A percentile compares a stretch with the other conserved stretches of the same genome.
phyloP scores from a whole-genome alignment of 2,797 vertebrate species.

The Enteromius mattozi region DNA sequence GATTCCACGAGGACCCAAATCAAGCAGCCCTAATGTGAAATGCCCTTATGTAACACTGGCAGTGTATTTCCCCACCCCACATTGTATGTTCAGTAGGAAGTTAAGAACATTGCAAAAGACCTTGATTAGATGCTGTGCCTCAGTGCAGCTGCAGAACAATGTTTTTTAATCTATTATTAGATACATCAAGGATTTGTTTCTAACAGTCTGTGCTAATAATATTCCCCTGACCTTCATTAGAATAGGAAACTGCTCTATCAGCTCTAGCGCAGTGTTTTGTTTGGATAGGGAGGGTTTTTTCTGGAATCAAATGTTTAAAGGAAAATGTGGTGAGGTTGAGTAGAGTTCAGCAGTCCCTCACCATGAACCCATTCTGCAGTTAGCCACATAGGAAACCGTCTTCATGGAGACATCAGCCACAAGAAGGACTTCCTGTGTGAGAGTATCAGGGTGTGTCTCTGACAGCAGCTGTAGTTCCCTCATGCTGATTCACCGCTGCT shows the following conservation, averaged over 20 bases:
- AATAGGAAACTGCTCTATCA: conserved; percentile 27
- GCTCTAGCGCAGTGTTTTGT: conserved; percentile 20
- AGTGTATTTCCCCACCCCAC: not conserved
- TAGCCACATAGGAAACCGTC: conserved; percentile 18
- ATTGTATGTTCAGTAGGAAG: not conserved
- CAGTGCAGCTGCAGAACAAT: not conserved
- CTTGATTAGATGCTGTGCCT: not conserved
- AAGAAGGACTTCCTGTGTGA: conserved; percentile 64
- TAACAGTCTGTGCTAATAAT: not conserved
- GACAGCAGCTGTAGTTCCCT: conserved; percentile 64
- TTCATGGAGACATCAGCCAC: conserved; percentile 2
- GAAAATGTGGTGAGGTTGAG: conserved; percentile 27
- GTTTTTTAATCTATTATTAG: conserved; percentile 1
- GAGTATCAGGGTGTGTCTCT: conserved; percentile 49
- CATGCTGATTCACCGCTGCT: not conserved
- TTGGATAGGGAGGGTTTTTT: conserved; percentile 12
- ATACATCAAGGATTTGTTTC: conserved; percentile 16
- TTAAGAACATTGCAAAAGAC: not conserved
- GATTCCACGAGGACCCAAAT: not conserved
- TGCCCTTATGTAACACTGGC: not conserved
- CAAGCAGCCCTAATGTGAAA: not conserved
- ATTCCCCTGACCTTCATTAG: conserved; percentile 36
- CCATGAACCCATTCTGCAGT: not conserved
- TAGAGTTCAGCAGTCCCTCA: conserved; percentile 23
- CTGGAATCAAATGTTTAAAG: conserved; percentile 1